Conservation (phyloP, 2,888 invertebrate genomes). For the Sinhomidia bicolor region DNA sequence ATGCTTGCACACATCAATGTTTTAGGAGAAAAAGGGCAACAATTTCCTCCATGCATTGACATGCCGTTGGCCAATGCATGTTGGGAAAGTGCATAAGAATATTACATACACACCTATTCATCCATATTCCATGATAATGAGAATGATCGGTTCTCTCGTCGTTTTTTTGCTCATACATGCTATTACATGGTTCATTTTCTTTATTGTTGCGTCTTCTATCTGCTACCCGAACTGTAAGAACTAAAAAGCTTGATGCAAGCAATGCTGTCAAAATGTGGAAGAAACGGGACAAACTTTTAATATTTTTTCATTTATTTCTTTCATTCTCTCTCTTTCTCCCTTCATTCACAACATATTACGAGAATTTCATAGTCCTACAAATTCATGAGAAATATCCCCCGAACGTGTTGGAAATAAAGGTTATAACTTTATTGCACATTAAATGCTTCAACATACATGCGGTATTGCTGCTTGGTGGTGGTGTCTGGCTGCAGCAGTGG, state of each 20-base stretch:
- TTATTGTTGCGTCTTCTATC: background rate
- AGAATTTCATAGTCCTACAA: too few relatives aligned
- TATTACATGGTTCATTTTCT: background rate
- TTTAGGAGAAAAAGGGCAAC: background rate
- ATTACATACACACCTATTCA: too few relatives aligned
- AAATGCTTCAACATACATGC: background rate
- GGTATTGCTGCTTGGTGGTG: too few relatives aligned
- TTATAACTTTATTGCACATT: background rate
- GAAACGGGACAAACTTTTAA: background rate
- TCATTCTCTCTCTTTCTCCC: too few relatives aligned
- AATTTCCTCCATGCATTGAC: background rate
- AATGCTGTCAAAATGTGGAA: background rate
- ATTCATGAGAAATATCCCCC: too few relatives aligned
- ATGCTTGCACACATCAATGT: too few relatives aligned
- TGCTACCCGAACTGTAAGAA: background rate
- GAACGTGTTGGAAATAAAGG: background rate
- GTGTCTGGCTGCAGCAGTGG: too few relatives aligned
- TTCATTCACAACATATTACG: background rate
- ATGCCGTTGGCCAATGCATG: too few relatives aligned
- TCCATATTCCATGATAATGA: too few relatives aligned
- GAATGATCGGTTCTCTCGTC: too few relatives aligned
- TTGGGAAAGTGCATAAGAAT: too few relatives aligned
- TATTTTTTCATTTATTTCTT: background rate
- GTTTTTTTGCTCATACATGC: too few relatives aligned
- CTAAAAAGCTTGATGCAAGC: background rate